Base-by-base conservation (phyloP, 2,888 invertebrate genomes). In the Drosophila stalkeri region DNA sequence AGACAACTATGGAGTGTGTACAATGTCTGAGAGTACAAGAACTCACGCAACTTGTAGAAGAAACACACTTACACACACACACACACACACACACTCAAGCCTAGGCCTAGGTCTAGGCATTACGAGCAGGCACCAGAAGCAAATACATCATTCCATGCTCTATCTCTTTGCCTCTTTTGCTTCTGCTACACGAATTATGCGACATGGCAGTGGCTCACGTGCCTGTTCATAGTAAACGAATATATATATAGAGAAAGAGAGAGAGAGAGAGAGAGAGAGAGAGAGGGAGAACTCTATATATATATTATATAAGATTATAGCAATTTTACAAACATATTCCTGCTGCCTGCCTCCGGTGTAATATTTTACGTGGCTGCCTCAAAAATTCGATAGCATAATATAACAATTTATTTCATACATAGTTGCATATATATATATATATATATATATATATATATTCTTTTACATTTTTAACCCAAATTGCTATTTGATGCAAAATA, bases 31-130 rank as follows among this genome's bases (percentile, higher is more conserved):
- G 89, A 80, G 81, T 75, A 80, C 73, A 77, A 75, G 64, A 89
- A 65, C 83, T 72, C 89, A 85, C 89, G 89, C 89, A 85, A 83
- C 75, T 73, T 73, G 72, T 67, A 67, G 71, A 64, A 69, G 71
- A 64, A 69, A 65, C 49, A 71, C 81, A 67, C 66, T 73, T 33
- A 57, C 57, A 33, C 20, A 56, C 56, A 20, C 20, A 23, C 23
- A 57, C 14, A 49, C 65, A 67, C 69, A 72, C 63, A 52, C 67
- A 67, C 69, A 72, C 65, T 64, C 71, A 78, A 41, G 51, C 65
- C 31, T 54, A 46, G 64, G 57, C 54, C 52, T 31, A 55, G 56
- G 65, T 44, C 52, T 74, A 23, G n/a, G 20, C 59, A 44, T 6
- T 27, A 27, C 18, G 52, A 62, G 61, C 43, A 67, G 31, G n/a